Evolutionary conservation across 1,140 invertebrate genomes (phyloP), one percentile per base, ranked within the genome.

Genomic region (Ceratosolen fusciceps): DNA sequence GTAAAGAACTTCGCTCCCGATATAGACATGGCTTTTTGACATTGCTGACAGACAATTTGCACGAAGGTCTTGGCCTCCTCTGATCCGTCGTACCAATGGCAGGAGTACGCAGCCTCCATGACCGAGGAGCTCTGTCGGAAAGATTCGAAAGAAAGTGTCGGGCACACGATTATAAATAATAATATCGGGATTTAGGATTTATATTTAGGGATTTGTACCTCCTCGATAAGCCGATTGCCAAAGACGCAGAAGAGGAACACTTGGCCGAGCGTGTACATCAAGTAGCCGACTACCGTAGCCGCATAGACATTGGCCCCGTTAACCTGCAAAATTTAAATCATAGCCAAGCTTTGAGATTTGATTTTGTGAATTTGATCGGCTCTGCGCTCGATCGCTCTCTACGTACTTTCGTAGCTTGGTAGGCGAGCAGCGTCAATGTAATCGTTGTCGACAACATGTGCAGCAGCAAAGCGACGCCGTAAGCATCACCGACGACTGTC

Each of bases 61-160:
- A 96, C 95, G 87, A 96, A 96, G 26, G 95, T 96, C 85, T 96
- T 96, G 0, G 95, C 95, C 84, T 96, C 95, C 85, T 96, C 95
- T 0, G 95, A 96, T 3, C 95, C 95, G 83, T 96, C 95, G 84
- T 96, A 96, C 95, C 95, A 96, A 79, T 96, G 95, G 83, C 95
- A 96, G 26, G 95, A 95, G 87, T 96, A 96, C 0, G 95, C 95
- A 1, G 95, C 95, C 90, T 96, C 95, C 95, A 96, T 96, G 4
- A 96, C 95, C 1, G 95, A 96, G 83, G 95, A 96, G 83, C 95
- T 96, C 95, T 96, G 85, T 34, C 83, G 26, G 73, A 81, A 81
- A 82, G 14, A 29, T 70, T n/a, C 39, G 16, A 75, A 79, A 74
- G 9, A 9, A 62, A 26, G 16, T 29, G 31, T 29, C 31, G 8